These are phyloP conservation scores for Nymphalis urticae DNA, from an alignment of 2,888 invertebrate species.

Conservation along the genomic window DNA sequence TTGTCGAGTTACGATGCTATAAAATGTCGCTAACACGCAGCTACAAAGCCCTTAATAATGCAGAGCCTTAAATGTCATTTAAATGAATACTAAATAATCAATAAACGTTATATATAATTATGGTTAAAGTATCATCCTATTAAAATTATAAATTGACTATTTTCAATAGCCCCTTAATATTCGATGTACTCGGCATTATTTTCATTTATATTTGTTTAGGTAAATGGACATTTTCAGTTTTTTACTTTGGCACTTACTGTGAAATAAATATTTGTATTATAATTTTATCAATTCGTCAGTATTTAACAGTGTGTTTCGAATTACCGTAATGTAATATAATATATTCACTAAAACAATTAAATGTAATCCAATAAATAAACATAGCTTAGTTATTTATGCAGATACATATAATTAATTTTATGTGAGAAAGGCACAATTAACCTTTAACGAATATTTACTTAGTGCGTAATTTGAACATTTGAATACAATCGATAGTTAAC, in stretches of 20 bases:
- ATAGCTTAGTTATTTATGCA: conserved; percentile 1
- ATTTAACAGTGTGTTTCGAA: too few relatives aligned
- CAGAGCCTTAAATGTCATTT: conserved; percentile 55
- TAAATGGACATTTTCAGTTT: too few relatives aligned
- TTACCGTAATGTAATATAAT: too few relatives aligned
- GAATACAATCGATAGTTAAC: conserved; percentile 32
- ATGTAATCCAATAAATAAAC: conserved; percentile 1
- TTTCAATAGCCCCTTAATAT: too few relatives aligned
- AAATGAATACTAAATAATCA: conserved; percentile 47
- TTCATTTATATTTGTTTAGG: too few relatives aligned
- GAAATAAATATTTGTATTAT: too few relatives aligned
- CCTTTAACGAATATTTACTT: conserved; percentile 29
- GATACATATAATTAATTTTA: neutral
- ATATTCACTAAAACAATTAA: too few relatives aligned
- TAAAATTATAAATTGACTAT: conserved; percentile 8
- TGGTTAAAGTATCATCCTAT: neutral
- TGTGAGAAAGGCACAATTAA: conserved; percentile 23
- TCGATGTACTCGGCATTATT: too few relatives aligned
- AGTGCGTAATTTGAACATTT: conserved; percentile 27
- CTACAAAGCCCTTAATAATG: conserved; percentile 54
- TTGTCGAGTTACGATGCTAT: conserved; percentile 66
- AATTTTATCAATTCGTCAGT: too few relatives aligned
- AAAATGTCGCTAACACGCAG: conserved; percentile 61
- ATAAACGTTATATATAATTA: conserved; percentile 21
- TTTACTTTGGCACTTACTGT: too few relatives aligned